Base-by-base conservation (phyloP, 1,140 invertebrate genomes). In the Yoshiicerus persimilis region DNA sequence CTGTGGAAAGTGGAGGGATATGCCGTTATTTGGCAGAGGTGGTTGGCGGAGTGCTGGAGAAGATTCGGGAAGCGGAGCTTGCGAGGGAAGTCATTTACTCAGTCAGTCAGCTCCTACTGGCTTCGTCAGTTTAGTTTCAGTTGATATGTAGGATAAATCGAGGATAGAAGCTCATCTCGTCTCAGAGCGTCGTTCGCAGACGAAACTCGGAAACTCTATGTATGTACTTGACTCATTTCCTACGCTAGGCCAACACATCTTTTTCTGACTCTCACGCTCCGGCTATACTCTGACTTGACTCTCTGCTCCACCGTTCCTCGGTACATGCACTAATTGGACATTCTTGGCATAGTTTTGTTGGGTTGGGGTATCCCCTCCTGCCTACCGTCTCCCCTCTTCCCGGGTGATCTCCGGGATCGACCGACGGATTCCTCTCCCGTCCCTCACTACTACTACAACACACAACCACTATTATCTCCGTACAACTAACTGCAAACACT, bases 291-390 rank as follows among this genome's bases (percentile, higher is more conserved):
- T 88, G 66, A 56, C 13, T 56, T 56, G 47, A 56, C 47, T 56
- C 47, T 56, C 13, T 25, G 64, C 64, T 70, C 64, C 87, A 80
- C 66, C 70, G 86, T 87, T 39, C 66, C 23, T 88, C 87, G 47
- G 77, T 90, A 90, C 89, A 90, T 89, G 88, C 88, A 90, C 90
- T 90, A 90, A 91, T 90, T 91, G 90, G 90, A 90, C 89, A 90
- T 91, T 91, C 91, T 89, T 91, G 89, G 90, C 88, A 90, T 91
- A 91, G 89, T 91, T 89, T 91, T 87, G 87, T 90, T 86, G 87
- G 84, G 84, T 87, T 90, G 89, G 83, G 86, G 80, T 91, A 77
- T 83, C 89, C 89, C 89, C 88, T 88, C 87, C 86, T 86, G 86
- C 85, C 66, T 77, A 89, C 89, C 89, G 75, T 88, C 88, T 90